These are phyloP conservation scores for Eupithecia subumbrata DNA, from an alignment of 2,888 invertebrate species.

Conservation along the genomic window DNA sequence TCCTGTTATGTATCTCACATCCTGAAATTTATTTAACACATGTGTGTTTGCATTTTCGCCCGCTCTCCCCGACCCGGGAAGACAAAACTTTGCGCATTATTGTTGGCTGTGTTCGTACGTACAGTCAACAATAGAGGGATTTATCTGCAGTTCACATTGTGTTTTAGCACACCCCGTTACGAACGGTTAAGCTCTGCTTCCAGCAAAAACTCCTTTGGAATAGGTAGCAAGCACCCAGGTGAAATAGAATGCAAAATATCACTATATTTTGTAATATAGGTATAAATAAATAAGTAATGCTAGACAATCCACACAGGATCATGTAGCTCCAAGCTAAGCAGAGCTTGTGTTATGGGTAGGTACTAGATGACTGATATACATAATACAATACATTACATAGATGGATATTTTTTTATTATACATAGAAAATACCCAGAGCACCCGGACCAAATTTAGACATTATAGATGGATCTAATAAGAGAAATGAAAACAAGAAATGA, in stretches of 20 bases:
- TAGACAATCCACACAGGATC: too few species aligned
- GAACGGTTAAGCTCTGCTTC: slow-evolving; percentile 6
- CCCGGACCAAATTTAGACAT: too few species aligned
- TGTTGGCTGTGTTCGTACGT: slow-evolving; percentile 29
- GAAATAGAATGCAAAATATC: not conserved
- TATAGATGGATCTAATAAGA: not conserved
- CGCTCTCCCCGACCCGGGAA: slow-evolving; percentile 53
- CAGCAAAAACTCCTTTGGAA: not conserved
- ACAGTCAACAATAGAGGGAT: slow-evolving; percentile 50
- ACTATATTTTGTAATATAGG: not conserved
- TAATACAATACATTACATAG: too few species aligned
- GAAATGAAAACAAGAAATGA: not conserved
- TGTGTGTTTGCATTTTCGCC: slow-evolving; percentile 49
- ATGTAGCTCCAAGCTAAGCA: too few species aligned
- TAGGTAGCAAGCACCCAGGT: not conserved
- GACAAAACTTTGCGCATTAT: slow-evolving; percentile 60
- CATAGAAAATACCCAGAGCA: too few species aligned
- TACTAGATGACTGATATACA: too few species aligned
- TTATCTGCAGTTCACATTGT: slow-evolving; percentile 37
- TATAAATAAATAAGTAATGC: too few species aligned
- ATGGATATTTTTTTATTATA: too few species aligned
- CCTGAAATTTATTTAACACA: slow-evolving; percentile 52
- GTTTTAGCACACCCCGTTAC: slow-evolving; percentile 9
- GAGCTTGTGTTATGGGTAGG: too few species aligned
- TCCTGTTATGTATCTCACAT: slow-evolving; percentile 49